Conservation (phyloP, 1,140 invertebrate genomes). For the Uloborus diversus region DNA sequence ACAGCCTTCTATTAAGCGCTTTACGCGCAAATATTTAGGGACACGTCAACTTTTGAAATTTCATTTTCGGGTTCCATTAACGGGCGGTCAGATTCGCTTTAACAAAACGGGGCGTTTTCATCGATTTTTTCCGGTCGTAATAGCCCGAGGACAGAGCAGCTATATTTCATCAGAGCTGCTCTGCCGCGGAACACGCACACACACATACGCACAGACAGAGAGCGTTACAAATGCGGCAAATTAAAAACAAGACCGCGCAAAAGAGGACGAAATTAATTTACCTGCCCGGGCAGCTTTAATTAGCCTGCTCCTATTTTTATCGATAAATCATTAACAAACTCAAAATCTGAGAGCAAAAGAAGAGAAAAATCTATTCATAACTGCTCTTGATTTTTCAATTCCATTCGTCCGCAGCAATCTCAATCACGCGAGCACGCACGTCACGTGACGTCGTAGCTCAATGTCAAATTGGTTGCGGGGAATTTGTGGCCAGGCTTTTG, state of each 20-base stretch:
- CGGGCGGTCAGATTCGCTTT: no score
- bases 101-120: no score
- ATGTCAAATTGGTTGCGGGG: constrained; percentile 29
- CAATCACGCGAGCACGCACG: constrained; percentile 41
- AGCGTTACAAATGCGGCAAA: constrained; percentile 6
- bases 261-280: constrained; percentile 39
- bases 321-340: constrained; percentile 28
- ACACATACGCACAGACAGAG: constrained; percentile 12
- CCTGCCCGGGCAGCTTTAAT: constrained; percentile 19
- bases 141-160: no score
- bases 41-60: no score
- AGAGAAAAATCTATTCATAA: constrained; percentile 16
- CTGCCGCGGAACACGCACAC: no score
- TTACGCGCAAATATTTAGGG: no score
- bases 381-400: constrained; percentile 48
- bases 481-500: no score
- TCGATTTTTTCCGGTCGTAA: no score
- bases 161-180: no score
- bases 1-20: no score
- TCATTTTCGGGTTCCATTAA: no score
- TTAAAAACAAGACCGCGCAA: constrained; percentile 23
- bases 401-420: constrained; percentile 26
- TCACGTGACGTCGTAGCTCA: constrained; percentile 34
- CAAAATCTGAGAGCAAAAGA: background rate
- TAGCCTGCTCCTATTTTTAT: constrained; percentile 35